Percentiles rank a stretch among this genome's conserved stretches.
These are phyloP conservation scores for Phrixothrix hirtus DNA, from an alignment of 2,888 invertebrate species.

Conservation along the genomic window DNA sequence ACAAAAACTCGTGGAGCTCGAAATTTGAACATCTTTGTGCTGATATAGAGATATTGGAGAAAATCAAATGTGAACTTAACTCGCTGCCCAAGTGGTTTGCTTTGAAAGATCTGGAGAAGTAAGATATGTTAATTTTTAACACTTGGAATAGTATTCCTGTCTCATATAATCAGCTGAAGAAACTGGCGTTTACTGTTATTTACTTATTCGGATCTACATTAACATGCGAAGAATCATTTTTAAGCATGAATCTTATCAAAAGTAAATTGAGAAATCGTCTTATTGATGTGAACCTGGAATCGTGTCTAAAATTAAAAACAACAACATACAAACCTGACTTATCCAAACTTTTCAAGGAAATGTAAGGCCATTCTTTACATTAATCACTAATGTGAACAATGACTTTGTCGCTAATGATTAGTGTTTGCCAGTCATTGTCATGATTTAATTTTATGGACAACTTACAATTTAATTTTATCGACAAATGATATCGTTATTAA, in stretches of 20 bases:
- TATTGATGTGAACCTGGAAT: conserved; percentile 3
- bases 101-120: conserved; percentile 23
- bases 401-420: too few relatives aligned
- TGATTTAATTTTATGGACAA: too few relatives aligned
- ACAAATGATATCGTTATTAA: too few relatives aligned
- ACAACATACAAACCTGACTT: conserved; percentile 3
- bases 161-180: conserved; percentile 39
- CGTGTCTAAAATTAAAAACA: conserved; percentile 3
- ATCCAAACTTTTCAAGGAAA: conserved; percentile 6
- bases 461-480: too few relatives aligned
- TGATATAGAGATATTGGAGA: conserved; percentile 47
- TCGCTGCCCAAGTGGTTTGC: conserved; percentile 36
- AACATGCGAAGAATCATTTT: conserved; percentile 27
- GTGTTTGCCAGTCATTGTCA: too few relatives aligned
- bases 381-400: too few relatives aligned
- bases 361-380: conserved; percentile 6
- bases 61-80: conserved; percentile 39
- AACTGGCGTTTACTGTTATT: conserved; percentile 32
- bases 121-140: conserved; percentile 8
- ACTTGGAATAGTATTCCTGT: conserved; percentile 45
- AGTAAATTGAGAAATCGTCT: conserved; percentile 24
- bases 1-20: conserved; percentile 34
- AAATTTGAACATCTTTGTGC: conserved; percentile 48
- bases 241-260: conserved; percentile 26
- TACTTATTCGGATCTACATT: conserved; percentile 28